These are phyloP conservation scores for Pseudotriccus pelzelni DNA, from an alignment of 2,797 vertebrate species.

Conservation along the genomic window DNA sequence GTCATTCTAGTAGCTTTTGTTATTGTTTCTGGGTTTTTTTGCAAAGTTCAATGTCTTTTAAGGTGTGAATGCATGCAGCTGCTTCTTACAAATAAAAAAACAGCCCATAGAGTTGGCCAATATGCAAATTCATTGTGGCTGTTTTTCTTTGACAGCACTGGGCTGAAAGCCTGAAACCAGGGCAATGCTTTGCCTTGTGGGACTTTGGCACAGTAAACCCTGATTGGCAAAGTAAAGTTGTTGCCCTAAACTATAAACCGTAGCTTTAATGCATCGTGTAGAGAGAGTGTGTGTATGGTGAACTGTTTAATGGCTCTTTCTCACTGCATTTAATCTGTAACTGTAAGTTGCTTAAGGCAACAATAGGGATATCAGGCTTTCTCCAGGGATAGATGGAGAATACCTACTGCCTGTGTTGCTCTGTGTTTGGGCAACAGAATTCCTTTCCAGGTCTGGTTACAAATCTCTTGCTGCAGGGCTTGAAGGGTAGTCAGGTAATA, in stretches of 20 bases:
- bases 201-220: neutral
- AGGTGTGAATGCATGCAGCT: neutral
- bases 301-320: neutral
- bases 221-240: neutral
- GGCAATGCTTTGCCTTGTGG: neutral
- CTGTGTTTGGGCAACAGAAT: neutral
- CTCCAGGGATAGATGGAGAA: neutral
- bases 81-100: neutral
- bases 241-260: neutral
- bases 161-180: neutral
- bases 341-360: neutral
- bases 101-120: neutral
- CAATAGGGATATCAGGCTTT: neutral
- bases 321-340: constrained; percentile 14
- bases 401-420: neutral
- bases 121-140: neutral
- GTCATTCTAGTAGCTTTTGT: neutral
- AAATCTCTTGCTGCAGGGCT: neutral
- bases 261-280: neutral
- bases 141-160: neutral
- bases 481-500: neutral
- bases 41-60: neutral
- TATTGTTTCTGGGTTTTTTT: neutral
- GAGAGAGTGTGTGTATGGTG: neutral
- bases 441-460: neutral